Conservation (phyloP, 2,888 invertebrate species). For the Microctonus hyperodae region DNA sequence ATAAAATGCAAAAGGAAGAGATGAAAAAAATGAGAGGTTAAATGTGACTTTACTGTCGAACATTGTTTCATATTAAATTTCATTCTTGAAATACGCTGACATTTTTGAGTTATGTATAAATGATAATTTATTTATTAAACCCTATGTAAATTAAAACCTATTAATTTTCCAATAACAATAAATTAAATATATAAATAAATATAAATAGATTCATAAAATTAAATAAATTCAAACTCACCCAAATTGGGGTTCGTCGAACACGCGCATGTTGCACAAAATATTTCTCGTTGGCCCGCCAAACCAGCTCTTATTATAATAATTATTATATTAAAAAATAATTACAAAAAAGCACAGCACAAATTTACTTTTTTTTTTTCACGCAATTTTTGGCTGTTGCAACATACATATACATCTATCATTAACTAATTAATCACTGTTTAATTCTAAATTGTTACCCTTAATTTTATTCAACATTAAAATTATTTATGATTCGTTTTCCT, state of each 20-base stretch:
- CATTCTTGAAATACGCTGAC: not conserved
- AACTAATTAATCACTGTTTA: not conserved
- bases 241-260: conserved; percentile 19
- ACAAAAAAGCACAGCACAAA: conserved; percentile 18
- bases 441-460: not conserved
- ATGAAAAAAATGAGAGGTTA: not conserved
- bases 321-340: conserved; percentile 21
- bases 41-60: not conserved
- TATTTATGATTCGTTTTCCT: not conserved
- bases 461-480: not conserved
- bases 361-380: not conserved
- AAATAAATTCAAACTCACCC: conserved; percentile 21
- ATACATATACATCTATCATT: not conserved
- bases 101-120: not conserved
- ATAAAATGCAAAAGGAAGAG: not conserved
- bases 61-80: not conserved
- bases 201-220: not conserved
- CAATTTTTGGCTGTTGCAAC: not conserved
- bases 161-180: not conserved
- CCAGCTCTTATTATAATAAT: conserved; percentile 22
- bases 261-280: conserved; percentile 28
- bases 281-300: conserved; percentile 30
- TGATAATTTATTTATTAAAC: not conserved
- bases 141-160: not conserved
- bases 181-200: not conserved